phyloP scores from a whole-genome alignment of 2,888 invertebrate genomes.

The Scaptomyza reducta region DNA sequence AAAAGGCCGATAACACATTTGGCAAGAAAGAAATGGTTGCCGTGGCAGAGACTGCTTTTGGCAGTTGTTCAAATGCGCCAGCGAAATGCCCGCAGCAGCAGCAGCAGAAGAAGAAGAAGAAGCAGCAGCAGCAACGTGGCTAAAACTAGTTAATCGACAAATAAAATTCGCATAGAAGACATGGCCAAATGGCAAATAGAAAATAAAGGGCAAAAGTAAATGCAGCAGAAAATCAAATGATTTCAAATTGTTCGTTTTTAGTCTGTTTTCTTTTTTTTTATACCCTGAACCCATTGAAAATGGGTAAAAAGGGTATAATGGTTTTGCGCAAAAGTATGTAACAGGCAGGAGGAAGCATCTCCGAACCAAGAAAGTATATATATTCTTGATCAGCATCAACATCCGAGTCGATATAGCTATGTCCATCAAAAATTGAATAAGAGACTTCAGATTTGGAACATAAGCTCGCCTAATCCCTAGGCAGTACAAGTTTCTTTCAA shows the following conservation, averaged over 20 bases:
- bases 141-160: slow-evolving; percentile 73
- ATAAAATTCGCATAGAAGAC: slow-evolving; percentile 44
- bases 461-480: no score
- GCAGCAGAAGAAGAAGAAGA: slow-evolving; percentile 5
- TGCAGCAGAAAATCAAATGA: slow-evolving; percentile 76
- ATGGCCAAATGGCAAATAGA: slow-evolving; percentile 23
- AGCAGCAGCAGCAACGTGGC: slow-evolving; percentile 6
- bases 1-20: slow-evolving; percentile 62
- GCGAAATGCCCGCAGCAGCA: slow-evolving; percentile 35
- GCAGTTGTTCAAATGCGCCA: slow-evolving; percentile 61
- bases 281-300: no score
- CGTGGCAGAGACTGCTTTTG: slow-evolving; percentile 35
- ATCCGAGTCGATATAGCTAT: no score
- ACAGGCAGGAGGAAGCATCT: no score
- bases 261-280: slow-evolving; percentile 5
- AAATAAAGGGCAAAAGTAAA: slow-evolving; percentile 44
- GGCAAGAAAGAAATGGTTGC: slow-evolving; percentile 61
- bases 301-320: no score
- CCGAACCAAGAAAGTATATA: no score
- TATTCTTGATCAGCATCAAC: no score
- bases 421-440: no score
- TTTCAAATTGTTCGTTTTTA: slow-evolving; percentile 43
- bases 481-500: no score
- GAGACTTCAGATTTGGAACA: no score
- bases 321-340: no score